Base-by-base conservation (phyloP, 2,113 vertebrate species). In the Psephotus haematonotus region DNA sequence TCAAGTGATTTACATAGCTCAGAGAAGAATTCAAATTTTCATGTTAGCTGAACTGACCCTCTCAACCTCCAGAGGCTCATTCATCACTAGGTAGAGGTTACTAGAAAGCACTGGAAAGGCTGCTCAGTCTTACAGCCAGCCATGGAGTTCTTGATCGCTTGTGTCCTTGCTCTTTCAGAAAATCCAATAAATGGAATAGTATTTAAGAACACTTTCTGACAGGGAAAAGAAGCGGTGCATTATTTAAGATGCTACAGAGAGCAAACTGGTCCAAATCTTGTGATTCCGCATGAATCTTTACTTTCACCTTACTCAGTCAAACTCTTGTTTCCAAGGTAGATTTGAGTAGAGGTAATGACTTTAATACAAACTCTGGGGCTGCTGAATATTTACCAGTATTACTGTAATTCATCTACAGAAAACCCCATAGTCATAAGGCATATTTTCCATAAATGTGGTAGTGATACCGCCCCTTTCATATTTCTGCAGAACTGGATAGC, bases 71-170 rank as follows among this genome's bases (percentile, higher is more conserved):
- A 76, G 69, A 91, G 76, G 35, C 49, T 91, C 88, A 82, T 93
- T 93, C 52, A 86, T 93, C 88, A 79, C 39, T 79, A 91, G 64
- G 70, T n/a, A 92, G 37, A 88, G 52, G 69, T 90, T 95, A 86
- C 76, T 3, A 91, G 62, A 71, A 92, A 57, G 68, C 41, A 62
- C 0, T 88, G 80, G 64, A 94, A 94, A 93, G 35, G 41, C 65
- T 84, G 43, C n/a, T 84, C 39, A 16, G 33, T 60, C 69, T 76
- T 79, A 52, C 35, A 84, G 69, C 33, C 82, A 90, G 72, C 39
- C 69, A 84, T 44, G n/a, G 88, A 94, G 60, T 75, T 71, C 82
- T 67, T 75, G 47, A 90, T 63, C 76, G 74, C 92, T 78, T 75
- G 39, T 43, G 92, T 55, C 39, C 23, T 74, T 92, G 63, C n/a